Evolutionary conservation across 2,113 vertebrate genomes (phyloP).

Genomic region (Murina feae): DNA sequence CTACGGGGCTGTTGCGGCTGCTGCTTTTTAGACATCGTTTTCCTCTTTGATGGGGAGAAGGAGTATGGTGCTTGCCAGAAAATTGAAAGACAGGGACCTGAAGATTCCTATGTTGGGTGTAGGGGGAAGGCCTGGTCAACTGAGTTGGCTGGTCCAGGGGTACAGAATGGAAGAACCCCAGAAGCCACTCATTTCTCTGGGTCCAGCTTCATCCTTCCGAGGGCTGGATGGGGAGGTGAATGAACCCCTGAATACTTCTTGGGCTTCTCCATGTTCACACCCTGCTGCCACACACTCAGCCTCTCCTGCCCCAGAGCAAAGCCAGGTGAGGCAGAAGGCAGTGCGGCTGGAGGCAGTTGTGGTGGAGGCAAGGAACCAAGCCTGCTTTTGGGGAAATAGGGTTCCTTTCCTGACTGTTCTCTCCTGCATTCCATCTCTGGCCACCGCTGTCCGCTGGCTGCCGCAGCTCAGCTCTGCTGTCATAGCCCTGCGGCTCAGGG

Average conservation of each 20-base stretch:
- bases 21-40: neutral
- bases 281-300: neutral
- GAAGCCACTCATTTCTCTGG: neutral
- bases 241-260: neutral
- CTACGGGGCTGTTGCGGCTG: neutral
- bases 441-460: constrained; percentile 33
- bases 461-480: constrained; percentile 53
- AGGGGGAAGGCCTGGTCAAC: neutral
- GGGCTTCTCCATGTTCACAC: neutral
- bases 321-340: neutral
- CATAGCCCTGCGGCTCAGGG: constrained; percentile 59
- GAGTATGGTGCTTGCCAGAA: neutral
- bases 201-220: neutral
- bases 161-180: neutral
- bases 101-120: neutral
- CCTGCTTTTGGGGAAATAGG: neutral
- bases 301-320: neutral
- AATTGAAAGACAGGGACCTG: neutral
- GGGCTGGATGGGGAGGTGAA: neutral
- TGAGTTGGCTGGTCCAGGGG: neutral
- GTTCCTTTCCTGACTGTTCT: neutral
- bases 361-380: neutral
- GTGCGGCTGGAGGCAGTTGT: neutral
- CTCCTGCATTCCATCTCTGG: constrained; percentile 2
- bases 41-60: neutral